Base-by-base conservation (phyloP, 1,140 invertebrate genomes). In the Anthonomus grandis region DNA sequence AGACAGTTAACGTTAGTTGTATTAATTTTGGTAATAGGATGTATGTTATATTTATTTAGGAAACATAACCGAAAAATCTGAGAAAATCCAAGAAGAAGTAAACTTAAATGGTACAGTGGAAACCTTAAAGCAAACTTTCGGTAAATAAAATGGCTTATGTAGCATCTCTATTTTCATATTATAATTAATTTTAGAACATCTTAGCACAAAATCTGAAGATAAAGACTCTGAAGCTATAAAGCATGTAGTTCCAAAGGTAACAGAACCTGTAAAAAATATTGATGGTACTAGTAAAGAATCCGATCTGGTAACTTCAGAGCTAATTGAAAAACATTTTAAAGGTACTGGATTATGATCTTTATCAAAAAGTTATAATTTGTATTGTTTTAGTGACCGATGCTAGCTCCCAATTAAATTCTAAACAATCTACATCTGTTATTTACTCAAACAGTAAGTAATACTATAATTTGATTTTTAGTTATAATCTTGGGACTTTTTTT, bases 121-220 rank as follows among this genome's bases (percentile, higher is more conserved):
- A 17, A 27, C 23, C 3, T 15, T 46, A 27, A 46, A 23, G 27
- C 44, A 46, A 46, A 46, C 21, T 9, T 46, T 46, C 27, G 44
- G 44, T 46, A 38, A 6, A 38, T 15, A 9, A 13, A 15, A n/a
- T 10, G 4, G 13, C 10, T 4, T 4, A 9, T 38, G 13, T 9
- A 15, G 4, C 13, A 38, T n/a, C 37, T 15, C 10, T 13, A 15
- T 8, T 31, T 15, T 10, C 37, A 38, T 38, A n/a, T 15, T 13
- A 38, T 38, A 38, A 4, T 31, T 31, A 31, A 8, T 42, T 42
- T 42, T 25, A 45, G 42, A 45, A 45, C 22, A 45, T 45, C 19
- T 25, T 10, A 25, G 42, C n/a, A 1, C 12, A 9, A 24, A 1
- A 1, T 25, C 22, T 6, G 12, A 3, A 4, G 12, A 5, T 19